phyloP scores from a whole-genome alignment of 1,140 invertebrate genomes.

The Drosophila navojoa region DNA sequence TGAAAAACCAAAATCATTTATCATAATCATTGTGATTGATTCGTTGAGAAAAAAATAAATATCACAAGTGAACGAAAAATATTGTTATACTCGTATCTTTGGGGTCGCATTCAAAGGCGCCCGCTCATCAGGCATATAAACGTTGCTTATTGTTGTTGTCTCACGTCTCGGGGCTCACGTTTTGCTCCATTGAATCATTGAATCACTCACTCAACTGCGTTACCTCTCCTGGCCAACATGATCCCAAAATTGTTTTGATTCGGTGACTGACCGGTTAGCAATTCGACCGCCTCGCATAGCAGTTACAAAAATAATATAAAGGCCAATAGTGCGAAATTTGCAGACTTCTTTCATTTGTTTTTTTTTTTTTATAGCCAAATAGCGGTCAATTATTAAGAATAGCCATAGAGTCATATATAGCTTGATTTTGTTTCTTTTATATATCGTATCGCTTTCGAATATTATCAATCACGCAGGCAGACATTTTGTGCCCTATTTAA shows the following conservation, averaged over 20 bases:
- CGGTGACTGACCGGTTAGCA: constrained; percentile 68
- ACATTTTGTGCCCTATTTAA: constrained; percentile 43
- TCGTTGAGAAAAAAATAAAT: constrained; percentile 76
- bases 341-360: not conserved
- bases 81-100: constrained; percentile 46
- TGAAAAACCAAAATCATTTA: constrained; percentile 80
- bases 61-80: constrained; percentile 67
- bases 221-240: constrained; percentile 54
- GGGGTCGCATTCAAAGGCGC: constrained; percentile 63
- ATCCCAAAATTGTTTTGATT: constrained; percentile 69
- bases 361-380: constrained; percentile 8
- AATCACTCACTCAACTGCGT: constrained; percentile 66
- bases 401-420: constrained; percentile 6
- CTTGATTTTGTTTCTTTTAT: not conserved
- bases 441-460: constrained; percentile 31
- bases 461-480: constrained; percentile 53
- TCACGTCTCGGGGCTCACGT: constrained; percentile 76
- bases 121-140: constrained; percentile 80
- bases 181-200: constrained; percentile 77
- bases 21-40: constrained; percentile 83
- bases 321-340: constrained; percentile 59
- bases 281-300: constrained; percentile 52
- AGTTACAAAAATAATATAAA: not conserved
- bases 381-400: constrained; percentile 35
- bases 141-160: constrained; percentile 66